A percentile compares a stretch with the other conserved stretches of the same genome.
Conservation (phyloP, 2,888 invertebrate genomes). For the Eugnorisma glareosa region DNA sequence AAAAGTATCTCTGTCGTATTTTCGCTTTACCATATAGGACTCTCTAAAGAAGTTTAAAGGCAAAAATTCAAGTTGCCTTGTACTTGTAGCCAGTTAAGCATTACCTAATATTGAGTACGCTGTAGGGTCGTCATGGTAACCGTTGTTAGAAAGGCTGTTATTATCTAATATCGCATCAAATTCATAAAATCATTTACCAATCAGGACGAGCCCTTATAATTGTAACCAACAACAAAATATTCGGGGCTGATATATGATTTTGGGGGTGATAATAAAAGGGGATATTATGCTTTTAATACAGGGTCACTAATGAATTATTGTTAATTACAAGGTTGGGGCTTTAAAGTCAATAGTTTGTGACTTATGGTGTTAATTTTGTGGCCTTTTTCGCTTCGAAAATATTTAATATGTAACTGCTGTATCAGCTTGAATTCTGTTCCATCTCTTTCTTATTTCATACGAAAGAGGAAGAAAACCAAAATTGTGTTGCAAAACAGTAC, state of each 20-base stretch:
- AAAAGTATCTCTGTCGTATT: neutral
- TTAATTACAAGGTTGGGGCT: constrained; percentile 49
- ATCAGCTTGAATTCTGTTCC: neutral
- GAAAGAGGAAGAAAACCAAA: neutral
- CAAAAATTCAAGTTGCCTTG: neutral
- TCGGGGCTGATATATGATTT: constrained; percentile 45
- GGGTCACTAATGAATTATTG: constrained; percentile 48
- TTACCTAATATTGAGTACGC: neutral
- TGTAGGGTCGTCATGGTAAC: neutral
- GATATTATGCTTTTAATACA: constrained; percentile 41
- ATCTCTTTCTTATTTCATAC: neutral
- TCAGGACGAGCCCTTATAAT: constrained; percentile 4
- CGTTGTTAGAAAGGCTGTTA: neutral
- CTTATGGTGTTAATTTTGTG: constrained; percentile 47
- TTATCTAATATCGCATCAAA: neutral
- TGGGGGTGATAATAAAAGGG: constrained; percentile 44
- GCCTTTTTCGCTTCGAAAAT: constrained; percentile 19
- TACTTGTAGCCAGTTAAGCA: neutral
- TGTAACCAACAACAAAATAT: constrained; percentile 18
- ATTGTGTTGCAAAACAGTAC: constrained; percentile 1
- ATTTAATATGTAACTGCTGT: neutral
- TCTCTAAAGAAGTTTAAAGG: neutral
- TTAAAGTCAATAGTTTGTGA: constrained; percentile 49
- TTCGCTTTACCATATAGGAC: neutral
- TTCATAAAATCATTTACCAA: neutral